A percentile compares a stretch with the other conserved stretches of the same genome.
Conservation (phyloP, 2,888 invertebrate species). For the Aphrophora alni region DNA sequence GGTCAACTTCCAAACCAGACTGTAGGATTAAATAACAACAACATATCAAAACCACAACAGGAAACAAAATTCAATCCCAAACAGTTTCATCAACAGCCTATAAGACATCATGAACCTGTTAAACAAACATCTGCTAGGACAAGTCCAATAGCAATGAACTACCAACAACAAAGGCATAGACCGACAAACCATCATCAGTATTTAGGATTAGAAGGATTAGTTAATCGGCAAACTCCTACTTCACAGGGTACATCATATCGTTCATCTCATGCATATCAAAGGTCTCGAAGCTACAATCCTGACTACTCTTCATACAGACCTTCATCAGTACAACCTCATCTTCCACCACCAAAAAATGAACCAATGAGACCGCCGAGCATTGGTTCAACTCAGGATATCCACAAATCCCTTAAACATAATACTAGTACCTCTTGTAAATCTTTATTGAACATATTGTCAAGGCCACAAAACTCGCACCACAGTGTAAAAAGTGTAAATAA, state of each 20-base stretch:
- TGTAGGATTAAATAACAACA: slow-evolving; percentile 6
- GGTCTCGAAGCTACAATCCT: not conserved
- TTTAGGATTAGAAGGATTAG: not conserved
- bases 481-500: not conserved
- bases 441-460: not conserved
- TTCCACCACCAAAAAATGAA: not conserved
- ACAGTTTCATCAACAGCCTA: slow-evolving; percentile 6
- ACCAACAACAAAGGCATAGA: slow-evolving; percentile 59
- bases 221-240: not conserved
- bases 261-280: not conserved
- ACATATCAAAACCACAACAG: slow-evolving; percentile 48
- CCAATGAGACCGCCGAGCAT: not conserved
- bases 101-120: slow-evolving; percentile 11
- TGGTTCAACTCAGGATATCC: not conserved
- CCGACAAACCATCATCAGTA: slow-evolving; percentile 40
- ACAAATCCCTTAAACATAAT: not conserved
- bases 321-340: not conserved
- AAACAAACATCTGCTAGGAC: slow-evolving; percentile 61
- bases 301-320: not conserved
- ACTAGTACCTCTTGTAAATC: not conserved
- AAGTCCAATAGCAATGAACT: slow-evolving; percentile 61
- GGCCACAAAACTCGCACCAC: not conserved
- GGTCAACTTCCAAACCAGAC: slow-evolving; percentile 27
- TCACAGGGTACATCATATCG: not conserved
- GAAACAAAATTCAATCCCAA: slow-evolving; percentile 36